Conservation (phyloP, 2,888 invertebrate species). For the Timema podura region DNA sequence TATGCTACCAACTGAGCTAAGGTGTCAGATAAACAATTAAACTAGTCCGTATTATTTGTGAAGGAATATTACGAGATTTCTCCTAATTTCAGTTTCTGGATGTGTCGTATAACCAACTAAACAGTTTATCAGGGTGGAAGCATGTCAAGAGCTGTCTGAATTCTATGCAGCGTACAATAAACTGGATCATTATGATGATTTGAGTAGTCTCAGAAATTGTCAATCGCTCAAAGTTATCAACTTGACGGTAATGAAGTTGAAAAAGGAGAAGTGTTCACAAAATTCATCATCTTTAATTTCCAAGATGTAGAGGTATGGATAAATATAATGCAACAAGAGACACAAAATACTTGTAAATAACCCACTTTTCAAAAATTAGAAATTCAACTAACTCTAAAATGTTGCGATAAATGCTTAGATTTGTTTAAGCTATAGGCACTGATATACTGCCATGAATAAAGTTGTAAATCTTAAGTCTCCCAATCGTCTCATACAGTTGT, state of each 20-base stretch:
- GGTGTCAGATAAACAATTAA: no score
- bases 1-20: no score
- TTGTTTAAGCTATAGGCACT: no score
- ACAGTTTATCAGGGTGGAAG: slow-evolving; percentile 11
- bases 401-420: no score
- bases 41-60: background rate
- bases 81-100: slow-evolving; percentile 7
- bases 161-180: slow-evolving; percentile 15
- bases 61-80: background rate
- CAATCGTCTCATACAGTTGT: no score
- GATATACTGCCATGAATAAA: no score
- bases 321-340: background rate
- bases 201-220: background rate
- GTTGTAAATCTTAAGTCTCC: no score
- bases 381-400: no score
- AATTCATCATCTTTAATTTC: slow-evolving; percentile 14
- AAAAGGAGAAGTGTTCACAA: background rate
- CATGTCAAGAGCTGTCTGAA: slow-evolving; percentile 7
- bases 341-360: no score
- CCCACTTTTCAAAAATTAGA: no score
- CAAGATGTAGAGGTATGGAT: slow-evolving; percentile 9
- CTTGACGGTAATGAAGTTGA: slow-evolving; percentile 7
- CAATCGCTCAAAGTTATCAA: background rate
- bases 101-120: slow-evolving; percentile 8
- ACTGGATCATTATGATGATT: background rate